Evolutionary conservation across 2,888 invertebrate species (phyloP), one percentile per base, ranked within the genome.

Genomic region (Hirudinaria manillensis): DNA sequence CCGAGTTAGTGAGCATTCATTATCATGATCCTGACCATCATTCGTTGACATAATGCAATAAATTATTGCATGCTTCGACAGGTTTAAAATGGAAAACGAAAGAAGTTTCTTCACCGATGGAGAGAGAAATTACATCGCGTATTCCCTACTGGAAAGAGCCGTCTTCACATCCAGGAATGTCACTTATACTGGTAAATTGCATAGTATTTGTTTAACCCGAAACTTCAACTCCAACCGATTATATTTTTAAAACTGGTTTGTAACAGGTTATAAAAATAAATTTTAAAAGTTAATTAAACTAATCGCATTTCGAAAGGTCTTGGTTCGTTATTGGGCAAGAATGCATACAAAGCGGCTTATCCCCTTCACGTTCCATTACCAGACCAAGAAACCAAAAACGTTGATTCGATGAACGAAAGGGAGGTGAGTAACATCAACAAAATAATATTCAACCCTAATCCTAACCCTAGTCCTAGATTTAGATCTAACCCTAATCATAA

Each of bases 391-490:
- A n/a, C 70, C 27, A n/a, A 21, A 3, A 38, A 70, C 6, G 38
- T 34, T 16, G 27, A 7, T n/a, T 21, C 19, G 19, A 38, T 70
- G 70, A 70, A 70, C 45, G 70, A 70, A 21, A 70, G 70, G 27
- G 70, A 70, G 70, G 70, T 70, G 61, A 27, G n/a, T 6, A 6
- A 3, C 36, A 36, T 36, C 36, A 36, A 6, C 4, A 36, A 10
- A 10, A 3, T 36, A 36, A 6, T 36, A 10, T 6, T 36, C 3
- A 10, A 36, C 3, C 36, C 36, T 6, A 36, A 6, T 36, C 3
- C 10, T 3, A 36, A 6, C 3, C 3, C 10, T 36, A 36, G 36
- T 3, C 10, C 36, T 36, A 36, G 10, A 36, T 36, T n/a, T n/a
- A n/a, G n/a, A n/a, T n/a, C n/a, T n/a, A n/a, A n/a, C n/a, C n/a